phyloP scores from a whole-genome alignment of 2,888 invertebrate genomes.

The Eudasyphora cyanicolor region DNA sequence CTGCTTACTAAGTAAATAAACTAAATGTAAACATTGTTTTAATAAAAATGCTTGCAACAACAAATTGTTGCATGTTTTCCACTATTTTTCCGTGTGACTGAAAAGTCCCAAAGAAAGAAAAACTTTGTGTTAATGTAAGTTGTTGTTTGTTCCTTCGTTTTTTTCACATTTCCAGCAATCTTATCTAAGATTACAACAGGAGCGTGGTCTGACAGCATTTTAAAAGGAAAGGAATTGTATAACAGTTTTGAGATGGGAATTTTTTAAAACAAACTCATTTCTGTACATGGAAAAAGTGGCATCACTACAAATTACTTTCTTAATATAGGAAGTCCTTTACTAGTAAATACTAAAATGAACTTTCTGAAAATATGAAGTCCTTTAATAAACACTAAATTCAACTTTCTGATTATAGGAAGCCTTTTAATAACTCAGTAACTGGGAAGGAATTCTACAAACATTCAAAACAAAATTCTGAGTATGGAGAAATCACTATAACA shows the following conservation, averaged over 20 bases:
- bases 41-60: conserved; percentile 55
- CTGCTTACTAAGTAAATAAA: conserved; percentile 14
- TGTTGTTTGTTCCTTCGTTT: neutral
- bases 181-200: conserved; percentile 24
- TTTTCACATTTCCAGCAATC: conserved; percentile 1
- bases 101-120: conserved; percentile 32
- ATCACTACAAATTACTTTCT: too few species aligned
- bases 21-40: conserved; percentile 59
- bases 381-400: too few species aligned
- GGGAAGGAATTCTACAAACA: too few species aligned
- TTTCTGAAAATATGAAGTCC: too few species aligned
- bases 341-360: too few species aligned
- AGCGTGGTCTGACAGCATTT: neutral
- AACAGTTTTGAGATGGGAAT: neutral
- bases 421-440: too few species aligned
- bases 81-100: conserved; percentile 26
- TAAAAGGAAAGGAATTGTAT: neutral
- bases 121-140: conserved; percentile 59
- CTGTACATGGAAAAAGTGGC: too few species aligned
- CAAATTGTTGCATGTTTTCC: conserved; percentile 45
- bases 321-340: too few species aligned
- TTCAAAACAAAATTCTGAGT: too few species aligned
- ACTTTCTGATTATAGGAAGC: too few species aligned
- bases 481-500: too few species aligned
- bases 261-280: too few species aligned